A percentile compares a stretch with the other conserved stretches of the same genome.
phyloP scores from a whole-genome alignment of 2,113 vertebrate genomes.

The Potamarius usumacintae region DNA sequence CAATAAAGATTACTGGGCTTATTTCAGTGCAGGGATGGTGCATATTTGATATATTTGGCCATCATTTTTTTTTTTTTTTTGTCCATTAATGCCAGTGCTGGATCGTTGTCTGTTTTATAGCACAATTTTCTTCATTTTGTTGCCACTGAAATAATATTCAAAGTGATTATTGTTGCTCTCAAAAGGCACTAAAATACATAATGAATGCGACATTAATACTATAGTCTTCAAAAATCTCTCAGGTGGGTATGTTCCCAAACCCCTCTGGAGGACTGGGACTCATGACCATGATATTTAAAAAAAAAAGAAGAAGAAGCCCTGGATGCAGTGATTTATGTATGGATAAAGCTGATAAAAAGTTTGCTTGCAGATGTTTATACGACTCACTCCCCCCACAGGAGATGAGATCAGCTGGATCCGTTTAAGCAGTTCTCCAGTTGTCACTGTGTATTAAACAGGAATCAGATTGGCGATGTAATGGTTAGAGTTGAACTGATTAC shows the following conservation, averaged over 20 bases:
- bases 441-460: conserved; percentile 39
- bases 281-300: neutral
- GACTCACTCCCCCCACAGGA: conserved; percentile 14
- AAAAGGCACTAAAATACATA: neutral
- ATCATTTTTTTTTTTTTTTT: neutral
- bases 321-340: neutral
- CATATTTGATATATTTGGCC: neutral
- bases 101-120: neutral
- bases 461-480: conserved; percentile 25
- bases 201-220: neutral
- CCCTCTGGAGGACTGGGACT: neutral
- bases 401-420: conserved; percentile 23
- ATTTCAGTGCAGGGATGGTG: neutral
- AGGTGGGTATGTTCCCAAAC: neutral
- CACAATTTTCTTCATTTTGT: neutral
- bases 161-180: neutral
- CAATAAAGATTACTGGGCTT: neutral
- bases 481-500: conserved; percentile 31
- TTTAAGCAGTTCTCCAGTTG: conserved; percentile 33
- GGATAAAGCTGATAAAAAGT: neutral
- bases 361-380: neutral
- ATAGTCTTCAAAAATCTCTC: neutral
- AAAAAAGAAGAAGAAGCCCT: neutral
- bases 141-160: neutral
- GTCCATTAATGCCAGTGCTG: neutral